phyloP scores from a whole-genome alignment of 2,113 vertebrate species.

The Sapajus apella region DNA sequence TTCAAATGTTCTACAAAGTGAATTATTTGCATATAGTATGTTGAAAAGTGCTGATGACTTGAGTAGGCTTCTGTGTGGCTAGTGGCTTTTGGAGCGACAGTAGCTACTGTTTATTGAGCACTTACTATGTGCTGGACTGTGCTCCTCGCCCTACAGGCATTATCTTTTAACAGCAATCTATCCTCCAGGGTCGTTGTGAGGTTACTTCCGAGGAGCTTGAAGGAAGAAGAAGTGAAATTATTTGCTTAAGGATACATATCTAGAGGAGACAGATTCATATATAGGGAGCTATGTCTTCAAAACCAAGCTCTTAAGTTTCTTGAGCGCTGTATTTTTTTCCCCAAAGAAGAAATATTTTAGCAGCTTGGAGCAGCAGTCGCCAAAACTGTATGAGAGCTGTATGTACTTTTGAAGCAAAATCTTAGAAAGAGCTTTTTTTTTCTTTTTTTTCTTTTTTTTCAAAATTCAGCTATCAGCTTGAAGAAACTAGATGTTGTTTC shows the following conservation, averaged over 20 bases:
- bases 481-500: background rate
- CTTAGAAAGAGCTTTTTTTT: background rate
- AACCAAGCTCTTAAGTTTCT: background rate
- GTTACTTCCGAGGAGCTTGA: background rate
- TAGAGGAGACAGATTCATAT: background rate
- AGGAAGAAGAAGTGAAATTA: background rate
- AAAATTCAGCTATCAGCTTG: background rate
- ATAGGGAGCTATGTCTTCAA: background rate
- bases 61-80: background rate
- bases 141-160: too few relatives aligned
- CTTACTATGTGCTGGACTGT: background rate
- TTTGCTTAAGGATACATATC: background rate
- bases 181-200: background rate
- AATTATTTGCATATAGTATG: background rate
- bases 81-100: background rate
- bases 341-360: background rate
- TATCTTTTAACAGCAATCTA: background rate
- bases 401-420: constrained; percentile 15
- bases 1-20: constrained; percentile 9
- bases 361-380: background rate
- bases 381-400: background rate
- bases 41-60: background rate
- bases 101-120: background rate
- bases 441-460: background rate
- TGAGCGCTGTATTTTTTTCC: background rate